phyloP scores from a whole-genome alignment of 2,797 vertebrate genomes.

The Echeneis naucrates region DNA sequence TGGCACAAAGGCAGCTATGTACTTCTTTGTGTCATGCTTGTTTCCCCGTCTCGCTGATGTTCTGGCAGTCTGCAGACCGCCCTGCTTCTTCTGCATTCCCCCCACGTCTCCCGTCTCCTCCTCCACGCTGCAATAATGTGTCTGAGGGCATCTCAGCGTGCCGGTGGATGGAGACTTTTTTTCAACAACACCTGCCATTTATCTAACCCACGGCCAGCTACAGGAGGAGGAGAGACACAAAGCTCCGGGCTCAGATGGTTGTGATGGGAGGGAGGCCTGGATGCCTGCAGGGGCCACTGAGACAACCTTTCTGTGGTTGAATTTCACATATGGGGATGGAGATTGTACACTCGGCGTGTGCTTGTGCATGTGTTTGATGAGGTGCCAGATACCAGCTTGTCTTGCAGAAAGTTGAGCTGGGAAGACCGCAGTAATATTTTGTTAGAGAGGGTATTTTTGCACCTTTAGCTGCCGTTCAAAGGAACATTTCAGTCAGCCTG shows the following conservation, averaged over 20 bases:
- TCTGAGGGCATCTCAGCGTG: slow-evolving; percentile 75
- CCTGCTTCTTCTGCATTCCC: slow-evolving; percentile 73
- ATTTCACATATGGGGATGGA: slow-evolving; percentile 50
- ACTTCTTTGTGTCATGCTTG: slow-evolving; percentile 80
- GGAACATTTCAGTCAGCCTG: neutral
- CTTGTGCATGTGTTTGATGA: slow-evolving; percentile 45
- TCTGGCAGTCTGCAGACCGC: slow-evolving; percentile 63
- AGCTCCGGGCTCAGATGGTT: slow-evolving; percentile 38
- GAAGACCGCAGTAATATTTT: slow-evolving; percentile 27
- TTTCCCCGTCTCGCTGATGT: slow-evolving; percentile 71
- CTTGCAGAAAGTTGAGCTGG: slow-evolving; percentile 35
- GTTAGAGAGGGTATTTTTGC: neutral
- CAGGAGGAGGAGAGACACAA: slow-evolving; percentile 55
- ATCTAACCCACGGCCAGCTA: slow-evolving; percentile 73
- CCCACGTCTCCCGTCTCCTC: slow-evolving; percentile 67
- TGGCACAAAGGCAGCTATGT: slow-evolving; percentile 82
- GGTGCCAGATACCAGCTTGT: slow-evolving; percentile 28
- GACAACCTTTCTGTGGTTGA: slow-evolving; percentile 48
- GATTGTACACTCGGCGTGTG: slow-evolving; percentile 30
- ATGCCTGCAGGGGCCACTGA: slow-evolving; percentile 48
- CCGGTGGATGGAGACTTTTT: slow-evolving; percentile 65
- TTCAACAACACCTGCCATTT: slow-evolving; percentile 76
- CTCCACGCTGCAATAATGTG: slow-evolving; percentile 72
- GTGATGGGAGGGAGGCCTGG: slow-evolving; percentile 28
- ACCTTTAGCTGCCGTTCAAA: neutral